Evolutionary conservation across 2,888 invertebrate species (phyloP), one percentile per base, ranked within the genome.

Genomic region (Drosophila demipolita): DNA sequence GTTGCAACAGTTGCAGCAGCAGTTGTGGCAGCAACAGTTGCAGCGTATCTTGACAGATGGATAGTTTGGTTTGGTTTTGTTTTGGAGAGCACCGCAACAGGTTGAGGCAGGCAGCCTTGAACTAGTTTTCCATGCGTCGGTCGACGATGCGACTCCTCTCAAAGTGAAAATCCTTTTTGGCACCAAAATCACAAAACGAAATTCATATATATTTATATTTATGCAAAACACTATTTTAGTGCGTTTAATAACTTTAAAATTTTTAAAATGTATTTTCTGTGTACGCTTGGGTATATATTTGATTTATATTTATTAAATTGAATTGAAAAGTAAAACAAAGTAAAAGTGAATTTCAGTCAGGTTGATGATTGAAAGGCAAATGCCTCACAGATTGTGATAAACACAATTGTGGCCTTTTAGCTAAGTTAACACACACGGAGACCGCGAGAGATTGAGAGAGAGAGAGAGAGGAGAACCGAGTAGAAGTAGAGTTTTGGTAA

Each of bases 101-200:
- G 73, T 66, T 55, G 55, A 66, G 67, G 54, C 72, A 68, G 66
- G 59, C 71, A 83, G 87, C 90, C 89, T 87, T 87, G 87, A 90
- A 87, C 87, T 90, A 87, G 90, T 87, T 89, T 87, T 76, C 74
- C 68, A 38, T 5, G 55, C 20, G 55, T 48, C 60, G 40, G 38
- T n/a, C 26, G 17, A 17, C 4, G 15, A 5, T 7, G 35, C 35
- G 26, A 4, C 33, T 52, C 33, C 23, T 32, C 59, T 50, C 60
- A 76, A 81, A 79, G 78, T 77, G 78, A 79, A 79, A 79, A 79
- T 79, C 78, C 78, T 79, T 80, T 52, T 71, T 38, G 35, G 40
- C 45, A 40, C 33, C 17, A 59, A 67, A 9, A n/a, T 29, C 60
- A 58, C 55, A 36, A 58, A 45, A 50, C 26, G 26, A 42, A 45